A percentile compares a stretch with the other conserved stretches of the same genome.
These are phyloP conservation scores for Phalangium opilio DNA, from an alignment of 2,888 invertebrate species.

Conservation along the genomic window DNA sequence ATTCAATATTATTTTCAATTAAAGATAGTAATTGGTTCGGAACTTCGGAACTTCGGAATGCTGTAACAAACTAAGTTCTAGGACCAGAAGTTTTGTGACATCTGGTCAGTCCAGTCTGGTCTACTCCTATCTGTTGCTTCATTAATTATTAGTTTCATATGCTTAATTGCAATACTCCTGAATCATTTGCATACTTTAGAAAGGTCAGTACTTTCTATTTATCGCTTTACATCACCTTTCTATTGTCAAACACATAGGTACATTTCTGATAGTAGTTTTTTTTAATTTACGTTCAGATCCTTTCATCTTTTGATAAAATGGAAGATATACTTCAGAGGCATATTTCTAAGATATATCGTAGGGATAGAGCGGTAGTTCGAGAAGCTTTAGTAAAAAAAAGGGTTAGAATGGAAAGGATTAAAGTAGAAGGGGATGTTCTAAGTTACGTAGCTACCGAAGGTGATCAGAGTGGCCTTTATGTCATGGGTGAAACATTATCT, in stretches of 20 bases:
- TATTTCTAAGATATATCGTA: constrained; percentile 15
- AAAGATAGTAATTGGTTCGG: no score
- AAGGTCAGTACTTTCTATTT: background rate
- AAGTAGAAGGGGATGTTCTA: constrained; percentile 26
- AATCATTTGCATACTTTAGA: background rate
- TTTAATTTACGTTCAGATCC: background rate
- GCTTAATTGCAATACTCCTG: background rate
- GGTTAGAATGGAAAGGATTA: constrained; percentile 24
- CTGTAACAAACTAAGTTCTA: no score
- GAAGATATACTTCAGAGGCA: constrained; percentile 20
- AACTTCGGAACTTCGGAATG: no score
- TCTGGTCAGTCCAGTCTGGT: no score
- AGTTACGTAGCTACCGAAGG: constrained; percentile 29
- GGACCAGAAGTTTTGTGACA: no score
- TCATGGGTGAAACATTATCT: constrained; percentile 27
- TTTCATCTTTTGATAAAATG: constrained; percentile 14
- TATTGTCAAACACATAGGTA: background rate
- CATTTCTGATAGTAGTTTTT: background rate
- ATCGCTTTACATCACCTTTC: background rate
- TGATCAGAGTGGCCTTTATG: constrained; percentile 30
- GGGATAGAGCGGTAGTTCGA: constrained; percentile 12
- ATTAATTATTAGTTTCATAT: no score
- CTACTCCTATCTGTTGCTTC: no score
- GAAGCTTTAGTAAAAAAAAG: constrained; percentile 17
- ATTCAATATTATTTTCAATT: no score